Base-by-base conservation (phyloP, 2,797 vertebrate genomes). In the Cebuella pygmaea region DNA sequence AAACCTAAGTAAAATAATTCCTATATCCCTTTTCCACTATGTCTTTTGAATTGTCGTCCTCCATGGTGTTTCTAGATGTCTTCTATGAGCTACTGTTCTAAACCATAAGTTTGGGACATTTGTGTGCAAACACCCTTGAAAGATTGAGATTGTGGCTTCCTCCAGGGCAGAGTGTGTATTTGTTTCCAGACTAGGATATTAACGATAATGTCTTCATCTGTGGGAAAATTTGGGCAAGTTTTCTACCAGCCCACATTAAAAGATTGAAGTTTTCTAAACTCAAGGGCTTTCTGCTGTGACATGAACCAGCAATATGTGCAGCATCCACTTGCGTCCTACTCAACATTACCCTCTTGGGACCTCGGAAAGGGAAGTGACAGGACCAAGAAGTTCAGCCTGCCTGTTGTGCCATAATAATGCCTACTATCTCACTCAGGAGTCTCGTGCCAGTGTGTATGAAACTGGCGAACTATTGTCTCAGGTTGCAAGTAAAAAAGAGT, bases 221-320 rank as follows among this genome's bases (percentile, higher is more conserved):
- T 5, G 2, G 20, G 1, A 36, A 46, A 41, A 26, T 33, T 41
- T 19, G 33, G 36, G 9, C 10, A 55, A 30, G 17, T 86, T 59
- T 78, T 72, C 20, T 78, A n/a, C 3, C 27, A 52, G 78, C 5
- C 26, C 41, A 59, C 13, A 7, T 20, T 44, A 30, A 41, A 64
- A 74, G 5, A 22, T 0, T 15, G 41, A 44, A 19, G 14, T 36
- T 94, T 94, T 44, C 19, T 36, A 59, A 52, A 48, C 17, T 13
- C 26, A 2, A 67, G 15, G 20, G 26, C 80, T 61, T 26, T 95
- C 20, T 24, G 36, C 19, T 55, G 7, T 78, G 41, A 61, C 41
- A 11, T 27, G 8, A 74, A 44, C 39, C 7, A 30, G 8, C 44
- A 22, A 0, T 12, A 11, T 26, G 14, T 2, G 1, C 1, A 64